Base-by-base conservation (phyloP, 1,140 invertebrate genomes). In the Pseudachorutes palmiensis region DNA sequence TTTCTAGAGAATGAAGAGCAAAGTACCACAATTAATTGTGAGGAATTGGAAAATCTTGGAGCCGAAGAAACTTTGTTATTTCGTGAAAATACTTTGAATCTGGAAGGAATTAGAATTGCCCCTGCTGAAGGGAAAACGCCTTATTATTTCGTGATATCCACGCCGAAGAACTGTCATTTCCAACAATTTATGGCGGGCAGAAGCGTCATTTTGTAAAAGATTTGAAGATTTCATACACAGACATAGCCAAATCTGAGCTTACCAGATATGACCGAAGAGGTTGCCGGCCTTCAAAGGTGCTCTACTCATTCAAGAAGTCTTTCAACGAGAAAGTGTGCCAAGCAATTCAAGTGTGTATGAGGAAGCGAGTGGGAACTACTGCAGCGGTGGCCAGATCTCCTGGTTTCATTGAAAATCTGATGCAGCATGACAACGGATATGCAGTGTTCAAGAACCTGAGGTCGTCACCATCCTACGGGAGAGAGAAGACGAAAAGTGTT, bases 381-480 rank as follows among this genome's bases (percentile, higher is more conserved):
- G 59, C 59, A 30, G 28, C 29, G 3, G 1, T 55, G 19, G 22
- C 48, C 1, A 31, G 9, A 29, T n/a, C 36, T 0, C 24, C 24
- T 0, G 62, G 16, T 24, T 33, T 19, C 24, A 22, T 70, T 2
- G 14, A 57, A 28, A 62, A 3, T 41, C 2, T 70, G 1, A n/a
- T 65, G 2, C 1, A 49, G 12, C 9, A 62, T 1, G 68, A 70
- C 28, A 60, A 70, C 1, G 68, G 58, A 16, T 70, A 62, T 22
- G 70, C 74, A 30, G 72, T 75, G 61, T 64, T 75, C n/a, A 69
- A 71, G 41, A 68, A 57, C 24, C 68, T 76, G 45, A 71, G 74
- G 41, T 75, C 74, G 70, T 76, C 76, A 36, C 65, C 72, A 33
- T 71, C 65, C 1, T 70, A 72, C 29, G 62, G 68, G 70, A 32